Conservation (phyloP, 2,888 invertebrate genomes). For the Teleogryllus oceanicus region DNA sequence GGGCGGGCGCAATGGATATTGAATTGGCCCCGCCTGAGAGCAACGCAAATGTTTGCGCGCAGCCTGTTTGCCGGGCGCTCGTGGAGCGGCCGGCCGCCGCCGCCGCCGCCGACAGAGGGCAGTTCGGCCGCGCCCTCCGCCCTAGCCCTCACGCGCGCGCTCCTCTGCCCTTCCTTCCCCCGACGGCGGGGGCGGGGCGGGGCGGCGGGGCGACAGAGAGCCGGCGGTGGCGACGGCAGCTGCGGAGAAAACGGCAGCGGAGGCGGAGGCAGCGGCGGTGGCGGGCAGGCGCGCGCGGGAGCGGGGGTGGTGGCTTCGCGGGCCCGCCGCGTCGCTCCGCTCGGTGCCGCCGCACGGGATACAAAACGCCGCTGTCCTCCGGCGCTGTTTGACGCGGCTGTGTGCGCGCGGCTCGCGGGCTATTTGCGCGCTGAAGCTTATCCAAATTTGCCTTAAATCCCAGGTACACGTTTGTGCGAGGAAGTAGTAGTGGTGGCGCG, state of each 20-base stretch:
- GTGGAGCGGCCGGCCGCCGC: conserved; percentile 82
- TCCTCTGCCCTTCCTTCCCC: neutral
- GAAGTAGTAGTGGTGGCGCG: neutral
- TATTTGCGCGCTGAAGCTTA: conserved; percentile 18
- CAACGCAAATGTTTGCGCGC: conserved; percentile 46
- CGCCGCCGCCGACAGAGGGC: conserved; percentile 37
- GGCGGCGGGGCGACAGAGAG: no score
- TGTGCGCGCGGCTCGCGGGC: neutral
- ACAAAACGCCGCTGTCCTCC: neutral
- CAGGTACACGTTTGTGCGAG: neutral
- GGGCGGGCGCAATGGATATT: conserved; percentile 34
- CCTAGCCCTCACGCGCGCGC: neutral
- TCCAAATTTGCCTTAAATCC: conserved; percentile 18
- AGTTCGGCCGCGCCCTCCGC: neutral
- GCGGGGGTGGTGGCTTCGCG: neutral
- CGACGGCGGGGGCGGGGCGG: neutral
- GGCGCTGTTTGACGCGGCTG: neutral
- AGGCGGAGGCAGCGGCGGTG: neutral
- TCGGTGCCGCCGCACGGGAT: neutral
- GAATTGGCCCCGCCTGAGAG: conserved; percentile 43
- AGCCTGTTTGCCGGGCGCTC: conserved; percentile 84
- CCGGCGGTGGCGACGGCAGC: neutral
- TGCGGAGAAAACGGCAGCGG: neutral
- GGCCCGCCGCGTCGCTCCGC: neutral
- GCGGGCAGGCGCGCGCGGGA: neutral